phyloP scores from a whole-genome alignment of 2,888 invertebrate genomes.

The Ischnura elegans region DNA sequence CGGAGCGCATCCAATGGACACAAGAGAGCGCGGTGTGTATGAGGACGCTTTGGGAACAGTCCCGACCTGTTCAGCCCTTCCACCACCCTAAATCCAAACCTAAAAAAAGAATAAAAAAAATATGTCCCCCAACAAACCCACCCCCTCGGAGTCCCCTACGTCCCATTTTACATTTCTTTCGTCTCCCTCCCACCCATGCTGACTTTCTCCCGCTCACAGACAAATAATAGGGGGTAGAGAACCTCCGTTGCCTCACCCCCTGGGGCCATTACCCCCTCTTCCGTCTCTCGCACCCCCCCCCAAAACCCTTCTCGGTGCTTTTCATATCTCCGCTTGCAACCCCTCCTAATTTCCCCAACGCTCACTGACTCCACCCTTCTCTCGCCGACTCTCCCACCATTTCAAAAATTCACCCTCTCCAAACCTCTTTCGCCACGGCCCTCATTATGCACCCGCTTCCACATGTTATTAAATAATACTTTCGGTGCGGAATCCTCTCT shows the following conservation, averaged over 20 bases:
- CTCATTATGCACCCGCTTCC: constrained; percentile 46
- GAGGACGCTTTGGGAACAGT: background rate
- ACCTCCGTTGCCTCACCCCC: too few relatives aligned
- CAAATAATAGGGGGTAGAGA: constrained; percentile 35
- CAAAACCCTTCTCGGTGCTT: background rate
- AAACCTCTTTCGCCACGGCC: background rate
- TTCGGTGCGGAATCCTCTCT: background rate
- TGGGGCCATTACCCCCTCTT: constrained; percentile 13
- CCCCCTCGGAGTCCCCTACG: background rate
- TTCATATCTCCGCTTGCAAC: background rate
- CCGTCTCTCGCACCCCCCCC: background rate
- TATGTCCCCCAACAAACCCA: background rate
- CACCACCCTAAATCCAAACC: background rate
- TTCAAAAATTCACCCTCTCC: constrained; percentile 16
- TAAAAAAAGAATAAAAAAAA: background rate
- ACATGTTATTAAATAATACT: constrained; percentile 38
- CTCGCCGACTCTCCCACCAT: background rate
- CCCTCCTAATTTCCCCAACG: background rate
- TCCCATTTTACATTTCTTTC: background rate
- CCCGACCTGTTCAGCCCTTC: background rate
- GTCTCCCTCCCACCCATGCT: background rate
- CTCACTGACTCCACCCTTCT: background rate
- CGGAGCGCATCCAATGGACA: constrained; percentile 56
- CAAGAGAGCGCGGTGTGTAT: background rate
- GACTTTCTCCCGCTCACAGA: background rate